These are phyloP conservation scores for Diorhabda sublineata DNA, from an alignment of 1,140 invertebrate species.

Conservation along the genomic window DNA sequence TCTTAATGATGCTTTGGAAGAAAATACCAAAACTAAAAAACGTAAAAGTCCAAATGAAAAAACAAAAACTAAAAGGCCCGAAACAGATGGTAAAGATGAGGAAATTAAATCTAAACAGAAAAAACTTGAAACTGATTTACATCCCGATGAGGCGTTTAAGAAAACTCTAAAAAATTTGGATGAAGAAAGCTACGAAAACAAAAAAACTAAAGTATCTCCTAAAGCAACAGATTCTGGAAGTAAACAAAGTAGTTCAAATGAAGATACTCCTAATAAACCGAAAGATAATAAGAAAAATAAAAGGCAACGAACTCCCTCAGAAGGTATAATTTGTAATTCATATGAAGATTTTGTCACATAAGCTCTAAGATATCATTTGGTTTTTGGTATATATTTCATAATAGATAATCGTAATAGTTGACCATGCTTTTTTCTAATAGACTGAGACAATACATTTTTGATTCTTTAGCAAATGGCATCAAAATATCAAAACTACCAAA, in stretches of 20 bases:
- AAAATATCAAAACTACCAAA: too few relatives aligned
- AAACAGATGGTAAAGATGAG: neutral
- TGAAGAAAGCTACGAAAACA: neutral
- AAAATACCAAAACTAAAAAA: constrained; percentile 15
- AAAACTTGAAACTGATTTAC: neutral
- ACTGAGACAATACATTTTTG: too few relatives aligned
- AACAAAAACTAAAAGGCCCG: neutral
- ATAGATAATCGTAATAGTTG: too few relatives aligned
- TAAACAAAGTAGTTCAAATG: constrained; percentile 5
- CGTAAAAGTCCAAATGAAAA: neutral
- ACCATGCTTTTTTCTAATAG: too few relatives aligned
- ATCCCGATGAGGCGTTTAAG: neutral
- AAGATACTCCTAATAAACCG: neutral
- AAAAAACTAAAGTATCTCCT: neutral
- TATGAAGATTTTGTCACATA: neutral
- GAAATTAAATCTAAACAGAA: neutral
- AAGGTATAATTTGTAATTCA: neutral
- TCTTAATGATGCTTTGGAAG: constrained; percentile 35
- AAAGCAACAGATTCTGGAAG: neutral
- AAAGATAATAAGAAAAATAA: neutral
- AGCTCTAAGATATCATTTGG: neutral
- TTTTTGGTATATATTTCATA: too few relatives aligned
- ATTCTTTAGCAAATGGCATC: too few relatives aligned
- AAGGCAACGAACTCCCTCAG: neutral
- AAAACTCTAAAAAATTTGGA: neutral